Percentiles rank a stretch among this genome's conserved stretches.
These are phyloP conservation scores for Xenopus laevis DNA, from an alignment of 2,113 vertebrate genomes.

Conservation along the genomic window DNA sequence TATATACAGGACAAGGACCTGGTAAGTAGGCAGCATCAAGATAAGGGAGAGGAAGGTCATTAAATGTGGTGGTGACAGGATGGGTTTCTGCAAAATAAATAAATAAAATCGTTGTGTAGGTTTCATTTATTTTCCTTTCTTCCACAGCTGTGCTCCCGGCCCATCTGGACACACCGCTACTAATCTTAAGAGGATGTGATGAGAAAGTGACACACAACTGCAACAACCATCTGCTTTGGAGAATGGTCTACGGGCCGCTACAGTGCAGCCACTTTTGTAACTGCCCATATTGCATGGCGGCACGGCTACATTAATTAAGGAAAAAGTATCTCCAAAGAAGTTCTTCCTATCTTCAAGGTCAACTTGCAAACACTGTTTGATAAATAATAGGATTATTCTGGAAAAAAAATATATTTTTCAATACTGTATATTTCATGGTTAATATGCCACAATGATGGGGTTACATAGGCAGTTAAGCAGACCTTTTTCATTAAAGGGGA, in stretches of 20 bases:
- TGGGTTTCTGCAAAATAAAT: conserved; percentile 65
- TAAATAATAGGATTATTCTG: too few species aligned
- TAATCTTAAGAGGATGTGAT: conserved; percentile 75
- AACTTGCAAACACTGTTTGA: too few species aligned
- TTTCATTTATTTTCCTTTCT: conserved; percentile 72
- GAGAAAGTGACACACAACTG: conserved; percentile 72
- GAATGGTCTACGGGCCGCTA: conserved; percentile 50
- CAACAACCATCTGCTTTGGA: conserved; percentile 68
- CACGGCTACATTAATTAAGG: not conserved
- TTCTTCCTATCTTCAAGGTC: too few species aligned
- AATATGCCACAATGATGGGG: too few species aligned
- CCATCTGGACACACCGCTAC: conserved; percentile 71
- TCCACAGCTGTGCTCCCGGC: conserved; percentile 70
- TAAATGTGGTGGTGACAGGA: conserved; percentile 57
- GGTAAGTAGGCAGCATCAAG: conserved; percentile 53
- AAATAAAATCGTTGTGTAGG: conserved; percentile 67
- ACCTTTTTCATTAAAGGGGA: too few species aligned
- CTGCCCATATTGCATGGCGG: conserved; percentile 31
- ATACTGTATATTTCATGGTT: too few species aligned
- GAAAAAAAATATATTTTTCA: too few species aligned
- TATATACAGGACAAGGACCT: conserved; percentile 5
- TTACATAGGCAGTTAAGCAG: too few species aligned
- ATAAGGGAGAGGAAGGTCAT: conserved; percentile 47
- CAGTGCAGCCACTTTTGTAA: conserved; percentile 50
- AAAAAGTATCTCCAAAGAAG: not conserved